Evolutionary conservation across 2,113 vertebrate genomes (phyloP).

Genomic region (Sardina pilchardus): DNA sequence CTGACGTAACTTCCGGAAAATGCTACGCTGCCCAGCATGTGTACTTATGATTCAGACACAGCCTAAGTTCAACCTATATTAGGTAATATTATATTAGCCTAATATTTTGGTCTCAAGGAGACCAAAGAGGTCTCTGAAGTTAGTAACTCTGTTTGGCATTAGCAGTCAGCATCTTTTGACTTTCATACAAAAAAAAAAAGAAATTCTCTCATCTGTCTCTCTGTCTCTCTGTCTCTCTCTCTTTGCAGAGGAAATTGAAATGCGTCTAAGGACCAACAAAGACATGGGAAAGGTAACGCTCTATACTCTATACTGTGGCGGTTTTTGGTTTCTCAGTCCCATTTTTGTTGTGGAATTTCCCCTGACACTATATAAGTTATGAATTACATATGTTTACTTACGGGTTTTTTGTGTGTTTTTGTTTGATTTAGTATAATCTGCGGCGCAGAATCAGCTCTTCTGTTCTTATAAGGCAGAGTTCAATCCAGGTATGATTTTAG

Average conservation of each 20-base stretch:
- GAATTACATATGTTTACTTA: background rate
- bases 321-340: background rate
- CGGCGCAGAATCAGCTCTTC: conserved; percentile 78
- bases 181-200: too few species aligned
- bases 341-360: conserved; percentile 22
- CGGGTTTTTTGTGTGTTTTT: background rate
- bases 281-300: conserved; percentile 27
- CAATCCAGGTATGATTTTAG: background rate
- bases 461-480: conserved; percentile 68
- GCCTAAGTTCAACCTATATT: too few species aligned
- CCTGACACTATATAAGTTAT: background rate
- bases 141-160: too few species aligned
- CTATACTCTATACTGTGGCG: background rate
- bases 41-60: too few species aligned
- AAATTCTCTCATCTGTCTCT: too few species aligned
- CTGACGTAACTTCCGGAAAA: too few species aligned
- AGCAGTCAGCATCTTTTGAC: too few species aligned
- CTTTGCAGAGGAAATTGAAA: conserved; percentile 30
- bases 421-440: conserved; percentile 53
- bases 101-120: background rate
- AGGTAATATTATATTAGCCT: too few species aligned
- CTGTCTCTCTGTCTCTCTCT: background rate
- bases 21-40: too few species aligned
- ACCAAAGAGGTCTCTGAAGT: background rate
- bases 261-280: conserved; percentile 22